Base-by-base conservation (phyloP, 2,888 invertebrate genomes). In the Drosophila robusta region DNA sequence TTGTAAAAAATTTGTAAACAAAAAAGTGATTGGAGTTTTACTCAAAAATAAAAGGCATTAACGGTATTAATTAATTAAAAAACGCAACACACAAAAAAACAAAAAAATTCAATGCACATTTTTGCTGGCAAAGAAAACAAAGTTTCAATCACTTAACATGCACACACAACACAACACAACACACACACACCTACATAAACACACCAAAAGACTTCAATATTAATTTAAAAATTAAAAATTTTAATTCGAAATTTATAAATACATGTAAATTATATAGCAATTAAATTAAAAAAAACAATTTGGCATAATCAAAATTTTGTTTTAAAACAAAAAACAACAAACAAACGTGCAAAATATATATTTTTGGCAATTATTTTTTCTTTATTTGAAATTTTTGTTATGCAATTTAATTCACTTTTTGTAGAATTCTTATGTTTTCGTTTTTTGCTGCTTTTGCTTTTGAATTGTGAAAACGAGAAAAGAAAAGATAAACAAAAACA, bases 181-280 rank as follows among this genome's bases (percentile, higher is more conserved):
- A 46, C 47, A 38, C 44, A 41, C 14, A 47, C n/a, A 54, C 44
- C 32, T 52, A 57, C 24, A 57, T 29, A 70, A 56, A 64, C 34
- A 72, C 62, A 81, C 72, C 80, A 84, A 88, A 88, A 87, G 88
- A 89, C 88, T 88, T 88, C 79, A 89, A 89, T 82, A 82, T 82
- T 78, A 79, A 76, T 78, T 75, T 75, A 63, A 66, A 69, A 64
- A 60, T 49, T 41, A 39, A 64, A 69, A 47, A 49, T 47, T 52
- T 54, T 61, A 54, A 66, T 71, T 63, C 51, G 67, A 71, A 75
- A 66, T 75, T 66, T 57, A 57, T 61, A 38, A 45, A 54, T 67
- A 70, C 47, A 69, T 78, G 63, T 64, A 61, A 69, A 67, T 56
- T 69, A 51, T 75, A 42, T 72, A 78, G 56, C 45, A 57, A 67